Conservation (phyloP, 1,140 invertebrate genomes). For the Lineus longissimus region DNA sequence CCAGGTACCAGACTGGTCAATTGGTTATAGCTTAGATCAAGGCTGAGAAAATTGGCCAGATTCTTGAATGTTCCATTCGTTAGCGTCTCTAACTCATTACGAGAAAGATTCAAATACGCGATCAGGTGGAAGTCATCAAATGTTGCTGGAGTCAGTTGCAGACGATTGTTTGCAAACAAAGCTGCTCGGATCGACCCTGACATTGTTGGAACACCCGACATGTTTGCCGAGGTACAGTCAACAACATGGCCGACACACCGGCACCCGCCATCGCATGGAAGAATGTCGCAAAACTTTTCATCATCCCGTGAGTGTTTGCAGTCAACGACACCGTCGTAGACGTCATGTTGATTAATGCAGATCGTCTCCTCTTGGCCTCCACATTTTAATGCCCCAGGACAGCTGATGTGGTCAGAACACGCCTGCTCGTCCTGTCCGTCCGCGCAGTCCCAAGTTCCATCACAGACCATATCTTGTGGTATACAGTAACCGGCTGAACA, state of each 20-base stretch:
- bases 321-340: not conserved
- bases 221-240: not conserved
- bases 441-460: not conserved
- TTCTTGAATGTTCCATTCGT: not conserved
- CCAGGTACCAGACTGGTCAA: not conserved
- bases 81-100: not conserved
- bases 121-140: not conserved
- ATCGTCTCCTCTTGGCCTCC: not conserved
- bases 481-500: not conserved
- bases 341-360: not conserved
- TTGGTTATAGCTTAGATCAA: conserved; percentile 4
- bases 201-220: not conserved
- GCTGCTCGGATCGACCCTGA: not conserved
- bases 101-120: not conserved
- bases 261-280: not conserved
- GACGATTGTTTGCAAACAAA: not conserved
- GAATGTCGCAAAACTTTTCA: not conserved
- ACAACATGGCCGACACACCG: not conserved
- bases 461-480: not conserved
- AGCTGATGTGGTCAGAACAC: not conserved
- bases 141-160: not conserved
- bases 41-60: not conserved
- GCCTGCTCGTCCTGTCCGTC: not conserved
- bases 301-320: not conserved
- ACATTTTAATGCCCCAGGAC: not conserved